phyloP scores from a whole-genome alignment of 2,113 vertebrate genomes.

The Zapornia atra region DNA sequence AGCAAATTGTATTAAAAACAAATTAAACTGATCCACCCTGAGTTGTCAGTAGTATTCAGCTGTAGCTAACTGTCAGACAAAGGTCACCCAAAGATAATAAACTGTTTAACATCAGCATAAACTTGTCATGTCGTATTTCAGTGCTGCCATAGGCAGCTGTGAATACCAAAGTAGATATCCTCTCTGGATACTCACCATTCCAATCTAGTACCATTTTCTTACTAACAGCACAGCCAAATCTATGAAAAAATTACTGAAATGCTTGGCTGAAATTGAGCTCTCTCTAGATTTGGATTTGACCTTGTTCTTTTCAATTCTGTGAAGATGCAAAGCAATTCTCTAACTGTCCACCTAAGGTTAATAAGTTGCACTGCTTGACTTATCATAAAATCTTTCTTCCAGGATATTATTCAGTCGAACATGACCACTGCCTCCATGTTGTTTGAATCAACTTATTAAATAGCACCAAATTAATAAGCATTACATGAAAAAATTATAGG shows the following conservation, averaged over 20 bases:
- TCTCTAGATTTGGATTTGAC: not conserved
- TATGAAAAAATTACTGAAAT: not conserved
- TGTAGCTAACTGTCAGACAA: constrained; percentile 29
- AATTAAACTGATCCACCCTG: constrained; percentile 23
- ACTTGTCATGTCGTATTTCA: not conserved
- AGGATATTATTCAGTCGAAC: not conserved
- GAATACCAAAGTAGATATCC: not conserved
- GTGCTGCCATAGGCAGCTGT: not conserved
- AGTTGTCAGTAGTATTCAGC: constrained; percentile 39
- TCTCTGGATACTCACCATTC: not conserved
- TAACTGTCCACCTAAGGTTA: constrained; percentile 10
- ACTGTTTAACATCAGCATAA: not conserved
- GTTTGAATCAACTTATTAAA: constrained; percentile 1
- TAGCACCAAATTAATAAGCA: constrained; percentile 8
- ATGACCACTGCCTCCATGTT: not conserved
- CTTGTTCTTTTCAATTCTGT: not conserved
- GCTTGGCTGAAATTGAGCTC: not conserved
- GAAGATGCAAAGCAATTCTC: constrained; percentile 10
- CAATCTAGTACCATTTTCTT: not conserved
- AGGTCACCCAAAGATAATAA: constrained; percentile 35
- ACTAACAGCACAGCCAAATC: not conserved
- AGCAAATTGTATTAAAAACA: constrained; percentile 52
- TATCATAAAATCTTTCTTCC: not conserved
- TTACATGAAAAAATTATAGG: not conserved
- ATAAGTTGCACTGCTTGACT: not conserved